Base-by-base conservation (phyloP, 1,140 invertebrate species). In the Heliconius hewitsoni region DNA sequence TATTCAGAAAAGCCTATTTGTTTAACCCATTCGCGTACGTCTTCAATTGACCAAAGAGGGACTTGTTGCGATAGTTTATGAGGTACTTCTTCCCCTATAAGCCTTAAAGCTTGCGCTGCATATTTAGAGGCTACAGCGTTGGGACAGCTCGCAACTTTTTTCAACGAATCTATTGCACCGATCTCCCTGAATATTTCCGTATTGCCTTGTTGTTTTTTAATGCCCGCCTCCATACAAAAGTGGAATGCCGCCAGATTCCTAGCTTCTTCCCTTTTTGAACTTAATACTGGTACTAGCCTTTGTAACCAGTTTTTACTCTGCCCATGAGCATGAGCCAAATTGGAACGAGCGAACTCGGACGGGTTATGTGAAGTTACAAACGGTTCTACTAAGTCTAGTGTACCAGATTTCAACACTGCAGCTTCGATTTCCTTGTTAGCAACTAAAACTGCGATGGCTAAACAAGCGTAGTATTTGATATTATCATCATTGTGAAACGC, bases 351-450 rank as follows among this genome's bases (percentile, higher is more conserved):
- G 95, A 99, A 99, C 86, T 98, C 97, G 42, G 97, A 98, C 8
- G 99, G 99, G 93, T 98, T 98, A 89, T 99, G 98, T 11, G 97
- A 96, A 13, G 97, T 98, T 3, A 99, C 97, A 90, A 99, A 99
- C 0, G 99, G 99, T 90, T 99, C 98, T 3, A 99, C 98, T 34
- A 99, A 96, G 86, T 98, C 97, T 75, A 99, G 93, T 0, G 99
- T 99, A 6, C 98, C 99, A 0, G 98, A 99, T 91, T 98, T 98
- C 5, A 98, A 93, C 1, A 99, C 99, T 18, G 98, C 98, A 1
- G 98, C 98, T 95, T 99, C 99, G 78, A 99, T 98, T 95, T 99
- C 99, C 89, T 99, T 99, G 90, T 99, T 99, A 6, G 99, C 98
- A 9, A 99, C 98, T 55, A 99, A 95, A 57, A 98, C 98, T 16